Percentiles rank a stretch among this genome's conserved stretches.
Conservation (phyloP, 2,888 invertebrate genomes). For the Catotricha subobsoleta region DNA sequence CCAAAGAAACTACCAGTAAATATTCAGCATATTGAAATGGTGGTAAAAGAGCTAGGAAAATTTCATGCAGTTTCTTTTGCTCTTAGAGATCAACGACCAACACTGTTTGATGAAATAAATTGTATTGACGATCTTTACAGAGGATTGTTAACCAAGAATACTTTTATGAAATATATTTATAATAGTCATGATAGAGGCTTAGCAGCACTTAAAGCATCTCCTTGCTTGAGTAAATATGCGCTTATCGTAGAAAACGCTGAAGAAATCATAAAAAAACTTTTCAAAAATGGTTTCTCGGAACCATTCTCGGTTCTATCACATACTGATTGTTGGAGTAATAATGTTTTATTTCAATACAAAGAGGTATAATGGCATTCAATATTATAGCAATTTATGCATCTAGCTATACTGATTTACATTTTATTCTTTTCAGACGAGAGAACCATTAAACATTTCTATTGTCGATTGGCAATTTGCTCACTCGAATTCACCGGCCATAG, state of each 20-base stretch:
- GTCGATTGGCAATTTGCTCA: neutral
- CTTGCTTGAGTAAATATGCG: neutral
- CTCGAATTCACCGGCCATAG: neutral
- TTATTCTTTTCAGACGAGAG: neutral
- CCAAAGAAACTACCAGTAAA: constrained; percentile 3
- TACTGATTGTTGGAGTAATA: constrained; percentile 8
- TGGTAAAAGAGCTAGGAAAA: neutral
- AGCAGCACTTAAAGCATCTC: neutral
- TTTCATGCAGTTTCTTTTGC: neutral
- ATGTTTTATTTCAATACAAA: constrained; percentile 6
- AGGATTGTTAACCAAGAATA: constrained; percentile 1
- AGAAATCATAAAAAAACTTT: neutral
- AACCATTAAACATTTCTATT: neutral
- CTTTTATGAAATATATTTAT: neutral
- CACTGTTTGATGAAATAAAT: neutral
- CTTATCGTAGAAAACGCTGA: neutral
- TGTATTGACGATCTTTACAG: constrained; percentile 4
- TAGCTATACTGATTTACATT: neutral
- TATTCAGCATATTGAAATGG: constrained; percentile 3
- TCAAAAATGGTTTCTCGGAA: neutral
- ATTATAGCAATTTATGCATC: neutral
- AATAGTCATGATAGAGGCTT: neutral
- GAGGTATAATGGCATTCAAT: neutral
- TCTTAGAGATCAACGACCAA: neutral
- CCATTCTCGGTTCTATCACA: neutral